Base-by-base conservation (phyloP, 92 coral and sea anemone species). In the Pocillopora meandrina region DNA sequence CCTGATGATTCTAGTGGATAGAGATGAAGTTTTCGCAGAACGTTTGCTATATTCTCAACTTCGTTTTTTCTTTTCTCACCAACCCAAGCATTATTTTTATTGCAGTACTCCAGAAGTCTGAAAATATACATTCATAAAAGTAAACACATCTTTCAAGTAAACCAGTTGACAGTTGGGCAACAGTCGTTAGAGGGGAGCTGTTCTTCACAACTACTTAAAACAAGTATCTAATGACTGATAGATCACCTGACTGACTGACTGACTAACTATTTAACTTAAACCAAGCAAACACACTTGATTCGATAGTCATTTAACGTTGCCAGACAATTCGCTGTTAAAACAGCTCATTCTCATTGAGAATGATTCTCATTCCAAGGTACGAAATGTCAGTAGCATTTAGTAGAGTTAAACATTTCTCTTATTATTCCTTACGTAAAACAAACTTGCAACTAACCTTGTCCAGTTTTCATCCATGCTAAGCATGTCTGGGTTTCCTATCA, bases 401-500 rank as follows among this genome's bases (percentile, higher is more conserved):
- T 42, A 42, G 7, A 42, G 7, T 42, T 42, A 7, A 42, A 42
- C 7, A 7, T 7, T 3, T 42, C 49, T 26, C 26, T 26, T 0
- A 1, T 42, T 42, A 7, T 42, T 42, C 49, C 49, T 42, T 42
- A 42, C 5, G 9, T 26, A 3, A 68, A 6, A 35, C 12, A 12
- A 26, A 68, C 15, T 10, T 68, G 7, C 52, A 13, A 14, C 63
- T 67, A 17, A 67, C 71, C 65, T 81, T 67, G 65, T 52, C 71
- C 76, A 57, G 85, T 56, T 58, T 2, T 7, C 17, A 55, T 68
- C 95, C 77, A 23, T 71, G 19, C 77, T 55, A 56, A 92, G 87
- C 90, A 88, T 88, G 17, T 88, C 94, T 17, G 87, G 88, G 74
- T 91, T 91, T 18, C 94, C 92, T 79, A 88, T 78, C 56, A 91